These are phyloP conservation scores for Dasyornis broadbenti DNA, from an alignment of 2,113 vertebrate species.

Conservation along the genomic window DNA sequence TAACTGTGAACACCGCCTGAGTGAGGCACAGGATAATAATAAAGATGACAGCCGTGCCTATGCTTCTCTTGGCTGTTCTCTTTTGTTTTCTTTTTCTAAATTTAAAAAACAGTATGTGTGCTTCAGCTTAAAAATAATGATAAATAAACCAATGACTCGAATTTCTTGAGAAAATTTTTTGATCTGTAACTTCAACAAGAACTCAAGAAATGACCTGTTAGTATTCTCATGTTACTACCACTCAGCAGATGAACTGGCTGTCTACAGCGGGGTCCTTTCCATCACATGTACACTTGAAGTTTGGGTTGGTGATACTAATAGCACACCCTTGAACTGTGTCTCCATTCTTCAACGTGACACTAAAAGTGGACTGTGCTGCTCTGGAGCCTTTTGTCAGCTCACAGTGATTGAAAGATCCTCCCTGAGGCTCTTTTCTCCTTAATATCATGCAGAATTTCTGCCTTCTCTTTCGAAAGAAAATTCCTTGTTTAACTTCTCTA, in stretches of 20 bases:
- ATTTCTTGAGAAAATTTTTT: background rate
- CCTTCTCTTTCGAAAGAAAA: conserved; percentile 36
- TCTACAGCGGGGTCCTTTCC: conserved; percentile 2
- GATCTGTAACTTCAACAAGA: background rate
- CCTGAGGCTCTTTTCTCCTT: conserved; percentile 32
- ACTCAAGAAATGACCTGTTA: background rate
- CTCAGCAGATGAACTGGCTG: background rate
- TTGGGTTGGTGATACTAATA: conserved; percentile 27
- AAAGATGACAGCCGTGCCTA: background rate
- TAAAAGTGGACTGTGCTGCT: conserved; percentile 44
- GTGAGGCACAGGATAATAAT: conserved; percentile 1
- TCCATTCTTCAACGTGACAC: conserved; percentile 40
- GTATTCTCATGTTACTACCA: background rate
- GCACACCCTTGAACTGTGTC: conserved; percentile 42
- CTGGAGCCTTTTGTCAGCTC: conserved; percentile 44
- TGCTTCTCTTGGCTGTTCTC: background rate
- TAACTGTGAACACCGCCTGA: conserved; percentile 6
- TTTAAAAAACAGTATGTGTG: background rate
- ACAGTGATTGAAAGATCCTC: conserved; percentile 48
- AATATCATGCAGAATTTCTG: conserved; percentile 31
- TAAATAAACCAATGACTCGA: background rate
- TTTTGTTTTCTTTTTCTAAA: background rate
- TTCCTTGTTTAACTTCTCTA: conserved; percentile 28
- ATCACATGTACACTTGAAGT: background rate
- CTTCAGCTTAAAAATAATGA: background rate